Evolutionary conservation across 2,797 vertebrate species (phyloP).

Genomic region (Alcedo atthis): DNA sequence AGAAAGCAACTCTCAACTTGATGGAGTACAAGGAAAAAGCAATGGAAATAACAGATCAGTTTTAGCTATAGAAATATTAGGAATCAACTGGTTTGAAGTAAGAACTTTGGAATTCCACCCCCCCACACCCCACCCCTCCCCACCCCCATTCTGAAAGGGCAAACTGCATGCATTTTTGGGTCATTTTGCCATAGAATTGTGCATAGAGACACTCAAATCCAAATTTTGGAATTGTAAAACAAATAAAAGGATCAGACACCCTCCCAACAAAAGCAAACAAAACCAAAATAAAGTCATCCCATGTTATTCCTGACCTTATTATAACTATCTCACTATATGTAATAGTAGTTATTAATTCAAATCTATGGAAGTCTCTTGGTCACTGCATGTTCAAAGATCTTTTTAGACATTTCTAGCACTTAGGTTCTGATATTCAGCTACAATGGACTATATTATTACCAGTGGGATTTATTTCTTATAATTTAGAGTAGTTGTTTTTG

Average conservation of each 20-base stretch:
- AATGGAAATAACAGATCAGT: background rate
- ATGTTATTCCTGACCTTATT: background rate
- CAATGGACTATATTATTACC: background rate
- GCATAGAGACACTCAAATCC: background rate
- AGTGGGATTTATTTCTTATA: background rate
- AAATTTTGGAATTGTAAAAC: background rate
- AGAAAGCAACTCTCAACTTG: background rate
- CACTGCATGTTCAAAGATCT: background rate
- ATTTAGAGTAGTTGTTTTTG: background rate
- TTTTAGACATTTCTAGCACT: background rate
- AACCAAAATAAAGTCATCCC: background rate
- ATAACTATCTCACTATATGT: background rate
- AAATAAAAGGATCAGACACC: background rate
- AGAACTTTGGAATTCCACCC: background rate
- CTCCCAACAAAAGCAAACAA: background rate
- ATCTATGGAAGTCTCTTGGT: background rate
- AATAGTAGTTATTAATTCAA: background rate
- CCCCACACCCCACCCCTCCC: no score
- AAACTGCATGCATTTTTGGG: background rate
- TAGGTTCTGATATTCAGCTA: background rate
- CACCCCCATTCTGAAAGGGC: background rate
- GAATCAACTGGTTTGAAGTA: background rate
- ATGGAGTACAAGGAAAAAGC: background rate
- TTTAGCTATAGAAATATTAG: background rate
- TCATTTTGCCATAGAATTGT: background rate